These are phyloP conservation scores for Drosophila multiciliata DNA, from an alignment of 2,888 invertebrate genomes.

Conservation along the genomic window DNA sequence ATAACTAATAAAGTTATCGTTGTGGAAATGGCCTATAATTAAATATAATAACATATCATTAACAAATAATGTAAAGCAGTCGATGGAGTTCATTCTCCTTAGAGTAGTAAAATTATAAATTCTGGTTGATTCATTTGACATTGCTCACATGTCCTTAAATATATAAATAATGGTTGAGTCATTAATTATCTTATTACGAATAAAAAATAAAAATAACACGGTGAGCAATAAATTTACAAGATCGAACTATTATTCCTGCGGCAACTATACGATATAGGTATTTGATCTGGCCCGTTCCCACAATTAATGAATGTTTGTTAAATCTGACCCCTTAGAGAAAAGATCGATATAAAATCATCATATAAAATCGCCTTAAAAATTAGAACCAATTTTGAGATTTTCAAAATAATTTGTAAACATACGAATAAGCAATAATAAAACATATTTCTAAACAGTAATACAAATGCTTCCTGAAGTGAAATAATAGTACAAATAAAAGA, in stretches of 20 bases:
- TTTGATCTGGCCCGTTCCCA: too few species aligned
- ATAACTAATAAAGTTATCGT: neutral
- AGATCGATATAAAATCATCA: too few species aligned
- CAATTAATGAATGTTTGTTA: too few species aligned
- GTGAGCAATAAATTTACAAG: neutral
- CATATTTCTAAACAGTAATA: neutral
- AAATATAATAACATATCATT: neutral
- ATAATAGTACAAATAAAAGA: neutral
- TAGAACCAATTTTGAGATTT: neutral
- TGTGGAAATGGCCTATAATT: neutral
- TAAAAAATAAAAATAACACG: neutral
- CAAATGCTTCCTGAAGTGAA: neutral
- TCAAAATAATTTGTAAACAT: neutral
- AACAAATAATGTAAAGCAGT: neutral
- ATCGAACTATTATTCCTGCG: too few species aligned
- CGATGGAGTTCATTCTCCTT: neutral
- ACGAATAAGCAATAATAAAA: neutral
- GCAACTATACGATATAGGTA: neutral
- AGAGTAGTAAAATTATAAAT: neutral
- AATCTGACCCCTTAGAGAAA: too few species aligned
- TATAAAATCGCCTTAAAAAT: too few species aligned
- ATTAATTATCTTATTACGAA: neutral
- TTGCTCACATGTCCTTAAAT: neutral
- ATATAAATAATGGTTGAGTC: neutral
- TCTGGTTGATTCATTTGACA: neutral